Evolutionary conservation across 2,797 vertebrate genomes (phyloP).

Genomic region (Nyctalus aviator): DNA sequence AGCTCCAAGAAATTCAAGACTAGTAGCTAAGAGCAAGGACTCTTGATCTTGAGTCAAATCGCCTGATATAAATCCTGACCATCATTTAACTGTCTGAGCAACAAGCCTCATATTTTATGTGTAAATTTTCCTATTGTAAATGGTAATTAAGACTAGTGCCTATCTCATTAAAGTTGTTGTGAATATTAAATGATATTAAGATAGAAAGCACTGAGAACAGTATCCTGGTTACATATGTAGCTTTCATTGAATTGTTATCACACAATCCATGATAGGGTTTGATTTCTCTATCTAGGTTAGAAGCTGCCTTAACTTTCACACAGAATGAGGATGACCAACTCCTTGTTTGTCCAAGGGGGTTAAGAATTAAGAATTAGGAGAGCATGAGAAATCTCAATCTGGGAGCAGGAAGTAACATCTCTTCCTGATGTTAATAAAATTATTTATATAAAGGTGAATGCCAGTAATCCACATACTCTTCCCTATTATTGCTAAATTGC

Average conservation of each 20-base stretch:
- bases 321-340: background rate
- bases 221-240: background rate
- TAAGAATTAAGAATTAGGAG: conserved; percentile 10
- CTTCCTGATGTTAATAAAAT: background rate
- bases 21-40: background rate
- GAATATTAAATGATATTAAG: background rate
- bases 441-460: background rate
- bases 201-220: background rate
- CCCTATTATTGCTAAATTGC: background rate
- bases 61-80: background rate
- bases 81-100: background rate
- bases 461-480: background rate
- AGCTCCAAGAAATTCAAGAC: background rate
- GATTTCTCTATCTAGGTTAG: background rate
- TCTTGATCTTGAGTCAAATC: background rate
- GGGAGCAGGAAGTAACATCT: background rate
- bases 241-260: background rate
- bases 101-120: background rate
- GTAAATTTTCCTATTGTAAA: background rate
- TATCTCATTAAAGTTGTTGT: background rate
- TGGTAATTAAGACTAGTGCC: background rate
- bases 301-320: conserved; percentile 10
- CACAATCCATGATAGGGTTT: background rate
- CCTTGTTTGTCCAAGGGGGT: background rate
- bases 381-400: background rate